Conservation (phyloP, 2,888 invertebrate genomes). For the Ophion ellenae region DNA sequence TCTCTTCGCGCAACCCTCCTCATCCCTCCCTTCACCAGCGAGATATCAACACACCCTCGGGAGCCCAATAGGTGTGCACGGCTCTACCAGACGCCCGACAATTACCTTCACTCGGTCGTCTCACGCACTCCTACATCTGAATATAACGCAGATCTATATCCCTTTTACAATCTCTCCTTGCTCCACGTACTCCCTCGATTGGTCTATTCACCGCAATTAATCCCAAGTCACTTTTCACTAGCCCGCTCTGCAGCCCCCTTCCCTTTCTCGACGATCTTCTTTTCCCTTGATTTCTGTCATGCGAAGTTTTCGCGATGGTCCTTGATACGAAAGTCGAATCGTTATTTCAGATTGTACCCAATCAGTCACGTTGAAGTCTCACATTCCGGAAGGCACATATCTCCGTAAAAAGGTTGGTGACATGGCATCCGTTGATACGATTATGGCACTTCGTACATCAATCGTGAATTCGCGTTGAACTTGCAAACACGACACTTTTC, state of each 20-base stretch:
- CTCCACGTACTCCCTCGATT: constrained; percentile 59
- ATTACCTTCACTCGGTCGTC: constrained; percentile 64
- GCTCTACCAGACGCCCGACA: constrained; percentile 59
- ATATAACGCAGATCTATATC: constrained; percentile 29
- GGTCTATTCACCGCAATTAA: constrained; percentile 63
- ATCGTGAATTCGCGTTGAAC: not conserved
- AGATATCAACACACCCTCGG: constrained; percentile 41
- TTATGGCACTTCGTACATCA: not conserved
- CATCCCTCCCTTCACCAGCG: constrained; percentile 39
- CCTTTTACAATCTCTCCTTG: constrained; percentile 57
- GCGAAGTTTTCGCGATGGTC: not conserved
- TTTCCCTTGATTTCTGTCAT: constrained; percentile 28
- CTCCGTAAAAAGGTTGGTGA: not conserved
- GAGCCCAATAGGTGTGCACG: constrained; percentile 43
- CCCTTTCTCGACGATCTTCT: constrained; percentile 3
- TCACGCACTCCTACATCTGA: constrained; percentile 46
- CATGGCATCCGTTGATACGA: not conserved
- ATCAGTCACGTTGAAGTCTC: not conserved
- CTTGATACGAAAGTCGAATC: not conserved
- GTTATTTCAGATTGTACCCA: not conserved
- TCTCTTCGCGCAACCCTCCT: constrained; percentile 48
- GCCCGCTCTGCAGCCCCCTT: constrained; percentile 1
- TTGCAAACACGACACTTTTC: not conserved
- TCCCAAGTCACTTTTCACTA: constrained; percentile 63
- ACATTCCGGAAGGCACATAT: constrained; percentile 25